These are phyloP conservation scores for Merops nubicus DNA, from an alignment of 2,113 vertebrate species.

Conservation along the genomic window DNA sequence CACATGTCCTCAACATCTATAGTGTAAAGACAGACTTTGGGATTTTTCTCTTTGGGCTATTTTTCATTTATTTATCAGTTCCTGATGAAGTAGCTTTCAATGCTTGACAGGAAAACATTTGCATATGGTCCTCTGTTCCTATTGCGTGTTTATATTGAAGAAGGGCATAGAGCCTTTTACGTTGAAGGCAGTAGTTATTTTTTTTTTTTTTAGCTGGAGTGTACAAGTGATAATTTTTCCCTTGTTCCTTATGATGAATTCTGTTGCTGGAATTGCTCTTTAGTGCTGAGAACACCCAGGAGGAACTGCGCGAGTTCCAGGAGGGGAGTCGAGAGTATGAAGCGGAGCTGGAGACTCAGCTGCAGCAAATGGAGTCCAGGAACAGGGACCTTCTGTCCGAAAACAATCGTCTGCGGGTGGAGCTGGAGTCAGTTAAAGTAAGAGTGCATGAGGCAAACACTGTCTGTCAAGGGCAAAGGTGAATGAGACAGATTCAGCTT, in stretches of 20 bases:
- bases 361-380: slow-evolving; percentile 89
- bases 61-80: not conserved
- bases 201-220: not conserved
- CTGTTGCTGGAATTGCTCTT: slow-evolving; percentile 1
- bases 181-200: not conserved
- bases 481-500: not conserved
- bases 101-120: not conserved
- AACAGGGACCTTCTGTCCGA: slow-evolving; percentile 90
- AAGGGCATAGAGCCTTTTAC: not conserved
- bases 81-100: not conserved
- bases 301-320: slow-evolving; percentile 93
- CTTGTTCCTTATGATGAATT: not conserved
- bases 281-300: slow-evolving; percentile 87
- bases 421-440: slow-evolving; percentile 91
- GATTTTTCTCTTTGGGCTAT: not conserved
- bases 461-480: not conserved
- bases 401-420: slow-evolving; percentile 86
- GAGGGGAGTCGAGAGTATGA: slow-evolving; percentile 97
- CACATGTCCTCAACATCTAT: not conserved
- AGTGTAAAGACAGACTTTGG: not conserved
- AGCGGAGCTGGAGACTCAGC: slow-evolving; percentile 90
- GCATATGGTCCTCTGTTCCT: not conserved
- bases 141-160: not conserved
- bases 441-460: not conserved
- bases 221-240: accelerated